Conservation (phyloP, 1,140 invertebrate genomes). For the Eueides isabella region DNA sequence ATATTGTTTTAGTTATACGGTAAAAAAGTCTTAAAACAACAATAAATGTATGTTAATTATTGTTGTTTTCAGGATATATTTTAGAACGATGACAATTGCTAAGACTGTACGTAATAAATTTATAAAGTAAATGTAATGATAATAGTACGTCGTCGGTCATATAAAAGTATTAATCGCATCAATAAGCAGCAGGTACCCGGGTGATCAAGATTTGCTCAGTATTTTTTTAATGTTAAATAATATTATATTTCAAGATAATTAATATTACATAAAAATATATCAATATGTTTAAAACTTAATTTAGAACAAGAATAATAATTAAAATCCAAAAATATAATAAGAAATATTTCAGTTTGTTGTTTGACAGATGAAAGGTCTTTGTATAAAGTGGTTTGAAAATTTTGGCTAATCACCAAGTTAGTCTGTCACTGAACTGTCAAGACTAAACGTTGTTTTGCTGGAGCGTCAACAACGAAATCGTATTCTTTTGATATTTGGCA, state of each 20-base stretch:
- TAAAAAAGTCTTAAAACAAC: background rate
- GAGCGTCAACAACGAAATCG: slow-evolving; percentile 21
- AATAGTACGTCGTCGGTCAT: too few relatives aligned
- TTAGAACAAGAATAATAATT: background rate
- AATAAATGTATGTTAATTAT: background rate
- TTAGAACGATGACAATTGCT: background rate
- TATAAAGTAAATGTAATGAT: too few relatives aligned
- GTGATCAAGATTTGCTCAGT: too few relatives aligned
- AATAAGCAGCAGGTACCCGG: too few relatives aligned
- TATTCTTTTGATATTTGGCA: slow-evolving; percentile 33
- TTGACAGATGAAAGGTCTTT: background rate
- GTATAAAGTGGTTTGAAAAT: background rate
- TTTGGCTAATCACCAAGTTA: slow-evolving; percentile 34
- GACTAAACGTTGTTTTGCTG: slow-evolving; percentile 27
- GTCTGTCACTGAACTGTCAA: slow-evolving; percentile 27
- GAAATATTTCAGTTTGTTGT: slow-evolving; percentile 17
- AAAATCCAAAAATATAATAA: slow-evolving; percentile 3
- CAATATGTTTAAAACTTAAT: too few relatives aligned
- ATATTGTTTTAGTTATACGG: background rate
- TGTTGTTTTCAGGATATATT: background rate
- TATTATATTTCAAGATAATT: too few relatives aligned
- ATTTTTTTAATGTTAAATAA: too few relatives aligned
- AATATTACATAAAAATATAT: too few relatives aligned
- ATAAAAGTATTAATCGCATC: too few relatives aligned
- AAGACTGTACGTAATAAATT: too few relatives aligned